Conservation (phyloP, 2,113 vertebrate species). For the Brachyhypopomus gauderio region DNA sequence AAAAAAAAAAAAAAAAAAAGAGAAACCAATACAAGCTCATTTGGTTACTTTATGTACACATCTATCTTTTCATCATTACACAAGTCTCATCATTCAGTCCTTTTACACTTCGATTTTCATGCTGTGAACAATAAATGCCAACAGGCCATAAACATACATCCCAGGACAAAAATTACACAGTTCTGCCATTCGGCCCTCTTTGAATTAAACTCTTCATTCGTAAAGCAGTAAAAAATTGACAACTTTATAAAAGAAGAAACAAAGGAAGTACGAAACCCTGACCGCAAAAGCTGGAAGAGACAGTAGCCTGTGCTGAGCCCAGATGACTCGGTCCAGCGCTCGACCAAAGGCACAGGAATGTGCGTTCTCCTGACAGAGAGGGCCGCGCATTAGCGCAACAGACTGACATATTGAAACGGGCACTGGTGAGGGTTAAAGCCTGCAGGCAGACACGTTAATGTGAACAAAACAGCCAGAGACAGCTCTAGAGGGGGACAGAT, state of each 20-base stretch:
- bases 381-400: neutral
- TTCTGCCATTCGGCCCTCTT: conserved; percentile 21
- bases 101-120: conserved; percentile 48
- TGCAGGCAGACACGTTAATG: neutral
- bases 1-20: conserved; percentile 50
- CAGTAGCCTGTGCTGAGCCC: conserved; percentile 26
- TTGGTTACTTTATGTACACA: conserved; percentile 55
- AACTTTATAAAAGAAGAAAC: conserved; percentile 27
- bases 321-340: conserved; percentile 42
- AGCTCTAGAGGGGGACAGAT: neutral
- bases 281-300: conserved; percentile 40
- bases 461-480: neutral
- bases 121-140: conserved; percentile 44
- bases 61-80: conserved; percentile 19
- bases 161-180: conserved; percentile 28
- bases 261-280: conserved; percentile 43
- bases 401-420: neutral
- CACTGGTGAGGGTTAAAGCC: conserved; percentile 11
- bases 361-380: neutral
- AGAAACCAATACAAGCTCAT: conserved; percentile 59
- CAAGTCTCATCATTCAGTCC: conserved; percentile 25
- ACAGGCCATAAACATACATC: conserved; percentile 32
- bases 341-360: conserved; percentile 47
- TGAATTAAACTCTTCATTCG: conserved; percentile 14
- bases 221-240: conserved; percentile 32